Conservation (phyloP, 2,113 vertebrate species). For the Lepidothrix coronata region DNA sequence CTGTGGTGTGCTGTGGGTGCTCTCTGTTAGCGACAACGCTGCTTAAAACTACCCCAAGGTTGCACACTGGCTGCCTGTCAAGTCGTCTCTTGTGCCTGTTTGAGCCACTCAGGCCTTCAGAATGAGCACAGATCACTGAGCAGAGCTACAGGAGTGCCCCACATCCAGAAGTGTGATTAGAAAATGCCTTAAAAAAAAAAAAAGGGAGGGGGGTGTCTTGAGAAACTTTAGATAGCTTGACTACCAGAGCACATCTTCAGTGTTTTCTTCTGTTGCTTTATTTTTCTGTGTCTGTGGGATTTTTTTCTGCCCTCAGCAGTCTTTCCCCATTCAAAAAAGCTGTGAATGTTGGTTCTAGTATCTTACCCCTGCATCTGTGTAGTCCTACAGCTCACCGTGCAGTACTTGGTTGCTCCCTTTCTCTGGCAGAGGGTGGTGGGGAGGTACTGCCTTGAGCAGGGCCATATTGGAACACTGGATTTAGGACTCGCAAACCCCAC, state of each 20-base stretch:
- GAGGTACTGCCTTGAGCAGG: neutral
- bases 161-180: neutral
- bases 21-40: neutral
- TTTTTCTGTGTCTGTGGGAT: neutral
- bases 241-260: neutral
- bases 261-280: neutral
- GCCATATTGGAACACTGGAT: neutral
- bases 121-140: neutral
- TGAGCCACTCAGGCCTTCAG: neutral
- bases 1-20: rapidly evolving
- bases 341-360: neutral
- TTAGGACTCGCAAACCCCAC: neutral
- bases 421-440: neutral
- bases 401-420: neutral
- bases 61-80: neutral
- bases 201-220: rapidly evolving
- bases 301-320: neutral
- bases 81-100: neutral
- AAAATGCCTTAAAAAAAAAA: neutral
- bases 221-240: neutral
- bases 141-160: neutral
- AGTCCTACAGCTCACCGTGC: neutral
- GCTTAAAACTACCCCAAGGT: neutral
- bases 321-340: neutral
- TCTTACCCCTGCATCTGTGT: neutral